Percentiles rank a stretch among this genome's conserved stretches.
These are phyloP conservation scores for Crotophaga sulcirostris DNA, from an alignment of 2,113 vertebrate species.

Conservation along the genomic window DNA sequence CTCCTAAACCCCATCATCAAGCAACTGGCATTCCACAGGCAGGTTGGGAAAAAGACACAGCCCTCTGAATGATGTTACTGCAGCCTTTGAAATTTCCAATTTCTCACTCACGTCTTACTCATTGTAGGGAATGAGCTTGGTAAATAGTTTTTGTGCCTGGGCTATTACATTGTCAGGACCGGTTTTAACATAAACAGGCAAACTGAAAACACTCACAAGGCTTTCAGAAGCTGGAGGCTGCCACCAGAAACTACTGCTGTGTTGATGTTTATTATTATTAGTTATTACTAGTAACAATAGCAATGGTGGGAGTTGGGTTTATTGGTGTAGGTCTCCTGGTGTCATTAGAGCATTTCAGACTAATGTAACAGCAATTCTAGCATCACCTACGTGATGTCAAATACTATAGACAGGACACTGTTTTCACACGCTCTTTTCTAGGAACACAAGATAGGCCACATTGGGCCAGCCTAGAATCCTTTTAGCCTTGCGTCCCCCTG, in stretches of 20 bases:
- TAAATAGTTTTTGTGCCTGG: constrained; percentile 10
- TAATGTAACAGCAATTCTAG: neutral
- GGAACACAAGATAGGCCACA: neutral
- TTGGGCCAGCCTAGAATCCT: neutral
- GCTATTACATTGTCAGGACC: constrained; percentile 17
- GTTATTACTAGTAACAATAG: neutral
- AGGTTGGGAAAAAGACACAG: neutral
- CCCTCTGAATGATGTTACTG: neutral
- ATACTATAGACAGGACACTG: neutral
- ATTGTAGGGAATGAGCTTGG: neutral
- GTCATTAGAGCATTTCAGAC: neutral
- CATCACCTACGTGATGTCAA: fast-evolving
- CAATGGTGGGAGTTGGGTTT: neutral
- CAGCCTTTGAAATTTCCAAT: constrained; percentile 15
- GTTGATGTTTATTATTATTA: neutral
- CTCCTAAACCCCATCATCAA: neutral
- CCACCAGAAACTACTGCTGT: neutral
- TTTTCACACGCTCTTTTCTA: neutral
- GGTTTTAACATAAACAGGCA: neutral
- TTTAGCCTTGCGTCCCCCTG: neutral
- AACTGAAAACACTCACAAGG: neutral
- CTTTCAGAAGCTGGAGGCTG: neutral
- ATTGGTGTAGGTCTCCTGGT: neutral
- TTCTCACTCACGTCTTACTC: neutral
- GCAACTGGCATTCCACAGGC: neutral